Conservation (phyloP, 2,888 invertebrate species). For the Pachycephus smyrnensis region DNA sequence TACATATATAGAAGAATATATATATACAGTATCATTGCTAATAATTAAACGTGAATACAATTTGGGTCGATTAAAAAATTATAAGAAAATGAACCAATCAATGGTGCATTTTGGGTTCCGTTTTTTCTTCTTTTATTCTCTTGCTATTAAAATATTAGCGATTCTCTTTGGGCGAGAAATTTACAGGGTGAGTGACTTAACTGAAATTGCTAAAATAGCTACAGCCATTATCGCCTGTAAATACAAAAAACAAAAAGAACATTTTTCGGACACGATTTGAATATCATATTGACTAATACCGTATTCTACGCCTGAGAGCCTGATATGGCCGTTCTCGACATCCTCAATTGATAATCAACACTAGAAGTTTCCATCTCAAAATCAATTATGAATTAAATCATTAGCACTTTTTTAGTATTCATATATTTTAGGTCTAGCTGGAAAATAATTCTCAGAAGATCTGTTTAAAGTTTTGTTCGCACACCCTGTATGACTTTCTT, state of each 20-base stretch:
- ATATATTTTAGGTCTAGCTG: neutral
- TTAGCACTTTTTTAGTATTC: too few species aligned
- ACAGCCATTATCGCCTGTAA: neutral
- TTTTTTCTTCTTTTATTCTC: neutral
- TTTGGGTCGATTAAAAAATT: neutral
- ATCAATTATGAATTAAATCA: too few species aligned
- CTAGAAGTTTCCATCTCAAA: neutral
- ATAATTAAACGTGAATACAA: neutral
- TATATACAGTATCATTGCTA: neutral
- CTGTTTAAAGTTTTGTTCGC: neutral
- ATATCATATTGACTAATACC: neutral
- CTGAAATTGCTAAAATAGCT: neutral
- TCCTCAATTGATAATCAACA: neutral
- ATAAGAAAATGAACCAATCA: neutral
- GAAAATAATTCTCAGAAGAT: neutral
- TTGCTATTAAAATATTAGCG: conserved; percentile 38
- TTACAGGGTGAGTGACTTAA: conserved; percentile 20
- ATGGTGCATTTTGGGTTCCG: neutral
- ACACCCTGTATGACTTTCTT: neutral
- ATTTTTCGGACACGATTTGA: neutral
- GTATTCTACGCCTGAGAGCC: neutral
- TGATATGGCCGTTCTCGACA: neutral
- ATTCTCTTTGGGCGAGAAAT: conserved; percentile 42
- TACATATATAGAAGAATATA: neutral
- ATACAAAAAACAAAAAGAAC: neutral